These are phyloP conservation scores for Imbricaverruca yamaguchii DNA, from an alignment of 2,888 invertebrate species.

Conservation along the genomic window DNA sequence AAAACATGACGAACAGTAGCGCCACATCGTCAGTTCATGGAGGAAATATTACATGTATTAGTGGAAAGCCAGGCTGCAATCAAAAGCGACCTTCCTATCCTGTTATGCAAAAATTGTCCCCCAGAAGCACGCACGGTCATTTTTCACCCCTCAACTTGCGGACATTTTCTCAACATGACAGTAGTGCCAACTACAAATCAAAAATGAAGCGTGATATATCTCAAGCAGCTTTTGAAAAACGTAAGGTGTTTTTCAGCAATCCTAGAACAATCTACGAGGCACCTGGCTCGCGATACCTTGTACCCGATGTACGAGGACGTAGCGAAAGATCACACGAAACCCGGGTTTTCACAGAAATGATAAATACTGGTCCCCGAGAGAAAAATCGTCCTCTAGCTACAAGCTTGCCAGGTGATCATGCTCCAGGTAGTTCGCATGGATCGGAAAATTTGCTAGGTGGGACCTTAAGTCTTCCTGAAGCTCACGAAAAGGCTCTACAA, in stretches of 20 bases:
- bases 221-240: background rate
- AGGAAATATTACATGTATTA: background rate
- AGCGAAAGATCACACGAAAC: no score
- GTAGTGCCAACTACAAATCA: no score
- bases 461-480: background rate
- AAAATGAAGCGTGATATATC: background rate
- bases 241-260: background rate
- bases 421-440: background rate
- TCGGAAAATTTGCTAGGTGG: background rate
- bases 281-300: background rate
- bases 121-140: no score
- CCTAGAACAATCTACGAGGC: background rate
- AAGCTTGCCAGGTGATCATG: no score
- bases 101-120: no score
- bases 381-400: no score
- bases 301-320: no score
- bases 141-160: no score
- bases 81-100: background rate
- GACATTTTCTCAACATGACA: no score
- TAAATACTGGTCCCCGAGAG: no score
- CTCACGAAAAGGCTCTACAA: background rate
- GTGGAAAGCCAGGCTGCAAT: background rate
- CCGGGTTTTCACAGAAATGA: no score
- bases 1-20: background rate
- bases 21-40: background rate